Conservation (phyloP, 2,797 vertebrate species). For the Galaxias olidus region DNA sequence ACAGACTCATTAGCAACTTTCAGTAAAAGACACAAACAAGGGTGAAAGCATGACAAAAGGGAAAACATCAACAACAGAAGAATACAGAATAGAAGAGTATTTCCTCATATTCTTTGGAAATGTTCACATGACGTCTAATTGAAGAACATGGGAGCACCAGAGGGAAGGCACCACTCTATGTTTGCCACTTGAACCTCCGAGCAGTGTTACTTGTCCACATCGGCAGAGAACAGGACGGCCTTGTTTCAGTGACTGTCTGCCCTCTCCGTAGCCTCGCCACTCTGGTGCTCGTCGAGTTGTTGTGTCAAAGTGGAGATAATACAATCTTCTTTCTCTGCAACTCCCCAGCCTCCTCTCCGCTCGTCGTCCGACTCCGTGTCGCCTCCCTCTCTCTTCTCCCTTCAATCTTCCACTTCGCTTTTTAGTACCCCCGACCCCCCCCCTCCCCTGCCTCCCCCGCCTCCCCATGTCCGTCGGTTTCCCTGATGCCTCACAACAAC, state of each 20-base stretch:
- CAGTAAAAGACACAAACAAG: too few relatives aligned
- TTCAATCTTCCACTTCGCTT: too few relatives aligned
- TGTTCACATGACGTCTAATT: too few relatives aligned
- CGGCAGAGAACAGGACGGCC: not conserved
- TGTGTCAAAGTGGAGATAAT: slow-evolving; percentile 27
- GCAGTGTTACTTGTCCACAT: not conserved
- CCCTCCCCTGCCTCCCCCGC: not conserved
- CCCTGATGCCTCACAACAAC: slow-evolving; percentile 7
- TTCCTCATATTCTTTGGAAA: too few relatives aligned
- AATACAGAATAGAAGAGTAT: too few relatives aligned
- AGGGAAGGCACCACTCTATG: too few relatives aligned
- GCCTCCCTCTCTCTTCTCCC: not conserved
- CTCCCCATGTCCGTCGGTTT: not conserved
- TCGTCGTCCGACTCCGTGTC: too few relatives aligned
- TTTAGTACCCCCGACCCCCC: not conserved
- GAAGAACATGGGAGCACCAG: too few relatives aligned
- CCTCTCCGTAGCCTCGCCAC: not conserved
- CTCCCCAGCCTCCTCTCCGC: not conserved
- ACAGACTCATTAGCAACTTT: too few relatives aligned
- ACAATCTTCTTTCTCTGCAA: slow-evolving; percentile 7
- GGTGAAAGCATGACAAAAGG: too few relatives aligned
- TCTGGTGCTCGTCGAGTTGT: slow-evolving; percentile 10
- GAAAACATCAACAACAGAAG: too few relatives aligned
- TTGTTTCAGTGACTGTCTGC: not conserved
- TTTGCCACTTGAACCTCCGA: not conserved